phyloP scores from a whole-genome alignment of 2,888 invertebrate genomes.

The Lithophane ornitopus region DNA sequence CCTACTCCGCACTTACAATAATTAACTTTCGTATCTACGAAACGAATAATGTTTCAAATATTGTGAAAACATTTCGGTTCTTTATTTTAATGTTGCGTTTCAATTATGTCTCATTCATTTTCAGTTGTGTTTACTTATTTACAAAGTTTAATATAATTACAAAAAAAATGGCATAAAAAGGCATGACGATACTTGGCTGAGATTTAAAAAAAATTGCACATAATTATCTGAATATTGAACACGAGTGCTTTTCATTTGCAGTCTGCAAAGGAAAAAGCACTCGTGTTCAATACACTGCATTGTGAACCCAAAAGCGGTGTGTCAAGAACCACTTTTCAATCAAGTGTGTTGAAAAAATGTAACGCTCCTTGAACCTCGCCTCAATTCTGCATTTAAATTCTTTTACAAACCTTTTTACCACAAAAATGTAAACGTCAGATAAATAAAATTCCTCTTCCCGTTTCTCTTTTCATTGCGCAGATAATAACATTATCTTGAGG shows the following conservation, averaged over 20 bases:
- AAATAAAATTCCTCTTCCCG: neutral
- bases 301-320: neutral
- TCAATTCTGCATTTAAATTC: conserved; percentile 23
- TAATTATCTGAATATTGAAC: too few relatives aligned
- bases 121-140: neutral
- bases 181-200: too few relatives aligned
- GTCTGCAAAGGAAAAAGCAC: neutral
- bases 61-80: neutral
- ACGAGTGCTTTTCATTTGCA: too few relatives aligned
- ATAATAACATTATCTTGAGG: conserved; percentile 22
- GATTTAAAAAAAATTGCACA: neutral
- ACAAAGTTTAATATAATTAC: neutral
- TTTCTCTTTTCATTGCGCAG: conserved; percentile 21
- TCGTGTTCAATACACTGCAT: neutral
- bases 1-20: too few relatives aligned
- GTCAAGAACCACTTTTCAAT: neutral
- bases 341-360: neutral
- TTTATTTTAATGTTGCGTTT: neutral
- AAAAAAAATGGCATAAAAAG: neutral
- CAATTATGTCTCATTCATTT: neutral
- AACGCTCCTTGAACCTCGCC: conserved; percentile 1
- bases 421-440: conserved; percentile 17
- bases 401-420: conserved; percentile 27
- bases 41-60: too few relatives aligned
- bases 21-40: too few relatives aligned